Evolutionary conservation across 2,888 invertebrate genomes (phyloP).

Genomic region (Sphinx pinastri): DNA sequence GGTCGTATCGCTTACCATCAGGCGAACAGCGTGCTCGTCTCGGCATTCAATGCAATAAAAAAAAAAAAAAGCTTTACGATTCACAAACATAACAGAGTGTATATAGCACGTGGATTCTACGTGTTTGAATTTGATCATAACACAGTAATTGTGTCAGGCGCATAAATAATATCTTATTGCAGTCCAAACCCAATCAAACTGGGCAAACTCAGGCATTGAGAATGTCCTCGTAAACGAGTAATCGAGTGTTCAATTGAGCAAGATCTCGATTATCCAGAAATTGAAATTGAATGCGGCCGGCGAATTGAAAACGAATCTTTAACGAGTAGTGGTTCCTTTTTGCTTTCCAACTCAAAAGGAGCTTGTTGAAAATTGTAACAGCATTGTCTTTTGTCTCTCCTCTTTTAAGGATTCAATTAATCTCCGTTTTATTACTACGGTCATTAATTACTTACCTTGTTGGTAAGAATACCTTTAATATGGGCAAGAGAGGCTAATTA

Average conservation of each 20-base stretch:
- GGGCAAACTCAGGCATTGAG: conserved; percentile 76
- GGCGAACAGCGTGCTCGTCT: no score
- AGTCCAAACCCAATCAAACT: conserved; percentile 79
- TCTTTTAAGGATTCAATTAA: conserved; percentile 44
- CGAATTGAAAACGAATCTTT: conserved; percentile 71
- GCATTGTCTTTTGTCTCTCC: conserved; percentile 43
- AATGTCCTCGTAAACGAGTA: conserved; percentile 77
- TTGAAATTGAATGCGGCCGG: conserved; percentile 74
- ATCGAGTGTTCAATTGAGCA: conserved; percentile 82
- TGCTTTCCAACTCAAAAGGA: conserved; percentile 34
- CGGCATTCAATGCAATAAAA: no score
- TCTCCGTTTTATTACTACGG: conserved; percentile 40
- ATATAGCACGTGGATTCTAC: no score
- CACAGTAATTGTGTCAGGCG: conserved; percentile 62
- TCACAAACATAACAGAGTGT: no score
- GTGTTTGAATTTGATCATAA: conserved; percentile 30
- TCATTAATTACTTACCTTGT: conserved; percentile 38
- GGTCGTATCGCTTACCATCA: no score
- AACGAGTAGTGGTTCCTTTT: conserved; percentile 52
- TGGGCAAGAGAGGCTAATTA: conserved; percentile 34
- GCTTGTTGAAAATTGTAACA: conserved; percentile 39
- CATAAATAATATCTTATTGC: conserved; percentile 61
- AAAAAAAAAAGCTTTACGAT: no score
- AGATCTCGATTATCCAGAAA: conserved; percentile 80
- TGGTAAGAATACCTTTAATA: conserved; percentile 31